These are phyloP conservation scores for Teleiodes luculella DNA, from an alignment of 2,888 invertebrate genomes.

Conservation along the genomic window DNA sequence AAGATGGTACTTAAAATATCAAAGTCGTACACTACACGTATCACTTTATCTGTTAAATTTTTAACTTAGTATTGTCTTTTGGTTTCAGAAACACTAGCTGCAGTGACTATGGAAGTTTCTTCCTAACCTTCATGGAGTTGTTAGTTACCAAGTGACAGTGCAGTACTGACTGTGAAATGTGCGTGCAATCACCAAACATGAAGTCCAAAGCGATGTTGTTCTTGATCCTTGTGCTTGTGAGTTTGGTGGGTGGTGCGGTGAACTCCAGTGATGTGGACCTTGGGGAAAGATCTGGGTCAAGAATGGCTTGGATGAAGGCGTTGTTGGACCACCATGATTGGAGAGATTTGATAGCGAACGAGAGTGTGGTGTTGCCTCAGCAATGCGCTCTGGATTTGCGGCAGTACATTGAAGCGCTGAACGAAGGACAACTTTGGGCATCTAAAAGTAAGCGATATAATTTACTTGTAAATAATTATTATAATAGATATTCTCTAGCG, in stretches of 20 bases:
- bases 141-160: slow-evolving; percentile 8
- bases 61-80: too few species aligned
- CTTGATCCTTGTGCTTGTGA: slow-evolving; percentile 57
- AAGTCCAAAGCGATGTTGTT: slow-evolving; percentile 48
- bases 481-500: not conserved
- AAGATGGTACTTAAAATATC: too few species aligned
- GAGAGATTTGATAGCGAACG: slow-evolving; percentile 63
- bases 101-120: not conserved
- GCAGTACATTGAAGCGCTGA: slow-evolving; percentile 77
- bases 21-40: too few species aligned
- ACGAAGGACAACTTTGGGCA: slow-evolving; percentile 85
- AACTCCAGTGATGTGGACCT: slow-evolving; percentile 37
- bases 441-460: slow-evolving; percentile 83
- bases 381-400: slow-evolving; percentile 78
- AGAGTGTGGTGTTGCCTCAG: slow-evolving; percentile 54
- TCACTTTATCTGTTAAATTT: too few species aligned
- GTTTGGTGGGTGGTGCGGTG: slow-evolving; percentile 61
- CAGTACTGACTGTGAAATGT: not conserved
- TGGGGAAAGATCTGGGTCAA: slow-evolving; percentile 40
- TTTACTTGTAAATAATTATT: not conserved
- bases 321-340: slow-evolving; percentile 83
- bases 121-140: slow-evolving; percentile 1
- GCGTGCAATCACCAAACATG: slow-evolving; percentile 21
- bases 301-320: slow-evolving; percentile 82
- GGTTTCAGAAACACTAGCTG: not conserved